A percentile compares a stretch with the other conserved stretches of the same genome.
Evolutionary conservation across 2,113 vertebrate genomes (phyloP).

Genomic region (Osmerus mordax): DNA sequence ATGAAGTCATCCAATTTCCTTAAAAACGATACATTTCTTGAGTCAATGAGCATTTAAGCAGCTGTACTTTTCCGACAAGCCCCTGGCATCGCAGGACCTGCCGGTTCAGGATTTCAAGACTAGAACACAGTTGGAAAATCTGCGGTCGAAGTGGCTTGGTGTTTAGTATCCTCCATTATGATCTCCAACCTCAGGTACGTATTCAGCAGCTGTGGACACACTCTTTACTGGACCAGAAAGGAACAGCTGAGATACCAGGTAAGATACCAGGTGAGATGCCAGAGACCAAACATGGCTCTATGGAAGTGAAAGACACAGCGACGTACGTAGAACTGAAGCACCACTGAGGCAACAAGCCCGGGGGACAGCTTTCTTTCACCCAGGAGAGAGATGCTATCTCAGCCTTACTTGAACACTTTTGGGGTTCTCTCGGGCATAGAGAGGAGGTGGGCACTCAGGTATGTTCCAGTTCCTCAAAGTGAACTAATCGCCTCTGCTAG

Average conservation of each 20-base stretch:
- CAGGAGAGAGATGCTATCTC: not conserved
- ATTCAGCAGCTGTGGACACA: not conserved
- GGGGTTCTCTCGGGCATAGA: not conserved
- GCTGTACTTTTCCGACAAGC: no score
- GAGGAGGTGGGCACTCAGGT: not conserved
- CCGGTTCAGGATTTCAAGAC: no score
- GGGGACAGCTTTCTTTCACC: slow-evolving; percentile 13
- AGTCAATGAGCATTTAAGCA: not conserved
- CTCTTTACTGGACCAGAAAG: not conserved
- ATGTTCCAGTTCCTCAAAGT: not conserved
- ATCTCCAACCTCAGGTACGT: not conserved
- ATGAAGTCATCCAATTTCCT: not conserved
- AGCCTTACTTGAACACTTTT: no score
- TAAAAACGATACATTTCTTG: not conserved
- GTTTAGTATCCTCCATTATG: not conserved
- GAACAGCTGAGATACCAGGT: not conserved
- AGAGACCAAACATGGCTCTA: slow-evolving; percentile 44
- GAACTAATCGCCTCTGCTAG: not conserved
- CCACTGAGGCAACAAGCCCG: slow-evolving; percentile 1
- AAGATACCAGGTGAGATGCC: slow-evolving; percentile 13
- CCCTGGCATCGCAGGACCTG: no score
- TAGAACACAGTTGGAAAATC: not conserved
- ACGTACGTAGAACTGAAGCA: not conserved
- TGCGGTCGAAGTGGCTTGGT: not conserved
- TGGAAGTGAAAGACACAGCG: slow-evolving; percentile 45